Base-by-base conservation (phyloP, 2,113 vertebrate genomes). In the Bubo scandiacus region DNA sequence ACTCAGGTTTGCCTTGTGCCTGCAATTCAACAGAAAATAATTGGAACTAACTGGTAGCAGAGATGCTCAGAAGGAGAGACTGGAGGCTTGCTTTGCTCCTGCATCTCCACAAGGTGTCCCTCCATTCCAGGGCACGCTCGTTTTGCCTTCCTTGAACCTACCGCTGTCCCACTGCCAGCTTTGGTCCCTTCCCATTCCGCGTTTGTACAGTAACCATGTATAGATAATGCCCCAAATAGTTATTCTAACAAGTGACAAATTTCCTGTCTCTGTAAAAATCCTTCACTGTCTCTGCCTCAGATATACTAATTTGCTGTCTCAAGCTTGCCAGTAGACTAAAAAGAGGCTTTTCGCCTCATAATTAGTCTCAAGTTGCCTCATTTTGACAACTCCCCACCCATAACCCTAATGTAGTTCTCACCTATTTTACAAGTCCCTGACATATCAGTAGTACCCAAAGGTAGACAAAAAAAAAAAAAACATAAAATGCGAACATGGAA, bases 61-160 rank as follows among this genome's bases (percentile, higher is more conserved):
- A 17, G 42, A n/a, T 17, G 52, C 47, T 42, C 6, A 75, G 75
- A 78, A 75, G 96, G 96, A 26, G 27, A 88, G 57, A 25, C 59
- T n/a, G 91, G 86, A 65, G 91, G 30, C 96, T 47, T 95, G 87
- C 95, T 94, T 66, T 96, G 88, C 12, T 87, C 62, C 32, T 82
- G 74, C 73, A 65, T 83, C 80, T 62, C 72, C 83, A 95, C 83
- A 94, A 93, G 83, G 38, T 91, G 86, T 87, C 95, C 86, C 90
- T 70, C 62, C 68, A 15, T 70, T 27, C 86, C 10, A 61, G 72
- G 89, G 38, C 89, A 79, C 8, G 3, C 43, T 91, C 29, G 1
- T 23, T 16, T 19, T 3, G 27, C 72, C 32, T 82, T 15, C 47
- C 71, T 23, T 6, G 55, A 65, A 22, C 30, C 22, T 59, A 25